Base-by-base conservation (phyloP, 2,888 invertebrate genomes). In the Oligia strigilis region DNA sequence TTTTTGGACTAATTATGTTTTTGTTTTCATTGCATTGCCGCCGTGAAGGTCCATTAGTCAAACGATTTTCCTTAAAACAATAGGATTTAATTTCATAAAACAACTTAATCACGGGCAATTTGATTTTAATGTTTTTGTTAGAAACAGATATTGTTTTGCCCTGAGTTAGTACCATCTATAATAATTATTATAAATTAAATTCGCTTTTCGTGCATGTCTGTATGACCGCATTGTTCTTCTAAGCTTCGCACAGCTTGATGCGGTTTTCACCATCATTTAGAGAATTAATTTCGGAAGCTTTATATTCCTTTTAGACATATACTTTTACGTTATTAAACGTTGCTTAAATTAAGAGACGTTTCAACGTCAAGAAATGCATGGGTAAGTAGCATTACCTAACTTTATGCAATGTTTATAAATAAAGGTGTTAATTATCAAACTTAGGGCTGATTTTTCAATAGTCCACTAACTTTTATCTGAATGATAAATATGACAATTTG, bases 1-100 rank as follows among this genome's bases (percentile, higher is more conserved):
- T 64, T 77, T 83, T 75, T 62, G 60, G 36, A 40, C 40, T 55
- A 60, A 72, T 81, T 81, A 75, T 64, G 19, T 58, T 67, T 66
- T 75, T 60, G 6, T 6, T 73, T 73, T 79, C 55, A 77, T 67
- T 81, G 82, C 46, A 62, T 29, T 49, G 72, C 29, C 14, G 72
- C 29, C 14, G 14, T 52, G n/a, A 62, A 66, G 23, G 14, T 62
- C 29, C n/a, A 67, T 81, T 71, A 76, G 4, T 46, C 13, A 52
- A 2, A 6, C 19, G 19, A 43, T 71, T 81, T 55, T 71, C 40
- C 60, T 60, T 23, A 49, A 71, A 43, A 60, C 14, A 43, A 43
- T 19, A 2, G 4, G 2, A 58, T 81, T 81, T 75, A 5, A 74
- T 80, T 80, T 55, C n/a, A 23, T 66, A 43, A 72, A 60, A 60